phyloP scores from a whole-genome alignment of 2,797 vertebrate genomes.

The Myotis myotis region DNA sequence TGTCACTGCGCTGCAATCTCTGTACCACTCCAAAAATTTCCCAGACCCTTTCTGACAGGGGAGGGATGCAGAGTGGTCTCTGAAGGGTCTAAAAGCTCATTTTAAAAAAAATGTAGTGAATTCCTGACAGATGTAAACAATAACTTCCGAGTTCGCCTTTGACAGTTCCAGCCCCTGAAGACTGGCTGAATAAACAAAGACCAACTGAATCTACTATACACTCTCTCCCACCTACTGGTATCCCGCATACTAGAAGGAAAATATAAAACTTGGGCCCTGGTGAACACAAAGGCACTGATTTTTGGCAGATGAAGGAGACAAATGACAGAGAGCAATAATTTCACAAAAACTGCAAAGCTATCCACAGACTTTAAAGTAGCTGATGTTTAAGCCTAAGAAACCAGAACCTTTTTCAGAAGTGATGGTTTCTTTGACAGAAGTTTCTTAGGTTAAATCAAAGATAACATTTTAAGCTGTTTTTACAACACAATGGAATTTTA shows the following conservation, averaged over 20 bases:
- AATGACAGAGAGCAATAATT: neutral
- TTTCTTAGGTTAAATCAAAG: slow-evolving; percentile 7
- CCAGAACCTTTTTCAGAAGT: neutral
- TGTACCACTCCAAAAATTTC: neutral
- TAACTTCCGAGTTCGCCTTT: neutral
- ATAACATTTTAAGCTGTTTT: neutral
- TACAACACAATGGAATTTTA: slow-evolving; percentile 35
- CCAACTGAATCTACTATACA: neutral
- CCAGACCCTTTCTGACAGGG: neutral
- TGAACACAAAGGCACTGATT: neutral
- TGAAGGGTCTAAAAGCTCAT: neutral
- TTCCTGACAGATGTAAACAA: neutral
- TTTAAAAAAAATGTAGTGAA: neutral
- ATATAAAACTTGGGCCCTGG: neutral
- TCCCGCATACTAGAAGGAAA: neutral
- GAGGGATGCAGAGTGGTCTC: neutral
- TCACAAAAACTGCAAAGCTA: neutral
- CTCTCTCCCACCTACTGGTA: neutral
- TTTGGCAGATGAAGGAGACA: neutral
- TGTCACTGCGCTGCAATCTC: neutral
- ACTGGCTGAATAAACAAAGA: neutral
- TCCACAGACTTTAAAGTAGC: neutral
- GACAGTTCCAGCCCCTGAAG: neutral
- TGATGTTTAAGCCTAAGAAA: neutral
- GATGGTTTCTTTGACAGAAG: neutral